These are phyloP conservation scores for Sericinus montela DNA, from an alignment of 2,888 invertebrate species.

Conservation along the genomic window DNA sequence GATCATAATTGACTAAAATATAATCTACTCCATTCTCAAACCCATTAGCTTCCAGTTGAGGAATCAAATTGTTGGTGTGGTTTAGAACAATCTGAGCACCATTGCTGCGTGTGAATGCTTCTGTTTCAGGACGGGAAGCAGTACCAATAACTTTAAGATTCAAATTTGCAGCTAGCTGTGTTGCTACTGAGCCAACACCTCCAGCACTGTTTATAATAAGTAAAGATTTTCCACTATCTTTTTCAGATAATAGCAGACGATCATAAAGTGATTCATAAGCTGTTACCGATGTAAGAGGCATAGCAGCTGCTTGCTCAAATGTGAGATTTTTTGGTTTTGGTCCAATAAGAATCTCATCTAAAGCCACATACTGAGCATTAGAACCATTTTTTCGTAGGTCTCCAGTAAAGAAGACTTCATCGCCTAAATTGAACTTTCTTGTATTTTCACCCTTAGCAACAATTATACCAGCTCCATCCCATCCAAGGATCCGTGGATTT, in stretches of 20 bases:
- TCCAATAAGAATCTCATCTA: slow-evolving; percentile 53
- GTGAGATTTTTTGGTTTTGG: slow-evolving; percentile 54
- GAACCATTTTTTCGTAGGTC: slow-evolving; percentile 52
- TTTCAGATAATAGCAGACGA: slow-evolving; percentile 50
- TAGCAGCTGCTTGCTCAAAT: slow-evolving; percentile 66
- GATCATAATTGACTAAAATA: slow-evolving; percentile 63
- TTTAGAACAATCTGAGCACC: slow-evolving; percentile 59
- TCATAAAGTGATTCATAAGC: slow-evolving; percentile 60
- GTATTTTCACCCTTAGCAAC: slow-evolving; percentile 48
- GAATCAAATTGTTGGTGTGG: slow-evolving; percentile 48
- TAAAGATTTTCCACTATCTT: slow-evolving; percentile 56
- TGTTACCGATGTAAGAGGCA: slow-evolving; percentile 54
- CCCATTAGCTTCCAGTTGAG: slow-evolving; percentile 51
- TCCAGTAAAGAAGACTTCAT: slow-evolving; percentile 63
- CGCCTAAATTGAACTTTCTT: slow-evolving; percentile 49
- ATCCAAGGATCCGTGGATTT: slow-evolving; percentile 54
- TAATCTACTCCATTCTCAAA: slow-evolving; percentile 55
- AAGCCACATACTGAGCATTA: slow-evolving; percentile 59
- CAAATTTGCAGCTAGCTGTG: slow-evolving; percentile 54
- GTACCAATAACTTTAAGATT: slow-evolving; percentile 65
- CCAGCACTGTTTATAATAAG: slow-evolving; percentile 66
- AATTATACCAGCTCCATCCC: slow-evolving; percentile 62
- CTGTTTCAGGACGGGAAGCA: slow-evolving; percentile 55
- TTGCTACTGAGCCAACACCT: slow-evolving; percentile 63
- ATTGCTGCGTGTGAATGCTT: slow-evolving; percentile 41